These are phyloP conservation scores for Pherbina coryleti DNA, from an alignment of 2,888 invertebrate genomes.

Conservation along the genomic window DNA sequence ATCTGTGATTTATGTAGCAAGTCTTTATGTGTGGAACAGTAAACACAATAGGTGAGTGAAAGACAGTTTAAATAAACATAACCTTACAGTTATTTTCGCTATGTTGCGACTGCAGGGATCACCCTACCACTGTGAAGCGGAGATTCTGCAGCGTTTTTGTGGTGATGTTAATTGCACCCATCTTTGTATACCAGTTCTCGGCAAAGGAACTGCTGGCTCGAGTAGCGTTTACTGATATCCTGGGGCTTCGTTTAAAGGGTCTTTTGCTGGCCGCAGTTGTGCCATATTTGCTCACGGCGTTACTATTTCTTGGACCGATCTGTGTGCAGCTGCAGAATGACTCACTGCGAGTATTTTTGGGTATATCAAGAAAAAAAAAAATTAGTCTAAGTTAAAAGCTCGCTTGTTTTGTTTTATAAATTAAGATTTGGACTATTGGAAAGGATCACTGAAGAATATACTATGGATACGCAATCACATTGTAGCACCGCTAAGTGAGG, in stretches of 20 bases:
- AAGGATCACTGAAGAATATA: slow-evolving; percentile 78
- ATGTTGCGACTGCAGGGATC: slow-evolving; percentile 73
- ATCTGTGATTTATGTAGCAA: slow-evolving; percentile 85
- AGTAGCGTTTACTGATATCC: slow-evolving; percentile 76
- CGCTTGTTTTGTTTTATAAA: background rate
- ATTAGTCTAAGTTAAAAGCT: background rate
- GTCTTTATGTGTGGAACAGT: slow-evolving; percentile 89
- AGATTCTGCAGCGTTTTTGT: slow-evolving; percentile 88
- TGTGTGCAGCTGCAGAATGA: slow-evolving; percentile 80
- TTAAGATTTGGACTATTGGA: slow-evolving; percentile 78
- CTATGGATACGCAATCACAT: slow-evolving; percentile 91
- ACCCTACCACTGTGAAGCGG: slow-evolving; percentile 88
- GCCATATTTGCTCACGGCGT: slow-evolving; percentile 83
- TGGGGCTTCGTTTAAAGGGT: slow-evolving; percentile 84
- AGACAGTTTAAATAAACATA: slow-evolving; percentile 65
- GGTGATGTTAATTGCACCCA: slow-evolving; percentile 84
- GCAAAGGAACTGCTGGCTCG: slow-evolving; percentile 74
- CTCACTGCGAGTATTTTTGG: slow-evolving; percentile 77
- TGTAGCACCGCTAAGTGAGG: slow-evolving; percentile 94
- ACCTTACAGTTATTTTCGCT: background rate
- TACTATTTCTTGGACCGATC: slow-evolving; percentile 87
- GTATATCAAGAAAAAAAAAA: slow-evolving; percentile 67
- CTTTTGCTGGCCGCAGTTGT: slow-evolving; percentile 79
- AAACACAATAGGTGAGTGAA: slow-evolving; percentile 73
- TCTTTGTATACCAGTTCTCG: slow-evolving; percentile 81